Conservation (phyloP, 2,797 vertebrate genomes). For the Furcifer pardalis region DNA sequence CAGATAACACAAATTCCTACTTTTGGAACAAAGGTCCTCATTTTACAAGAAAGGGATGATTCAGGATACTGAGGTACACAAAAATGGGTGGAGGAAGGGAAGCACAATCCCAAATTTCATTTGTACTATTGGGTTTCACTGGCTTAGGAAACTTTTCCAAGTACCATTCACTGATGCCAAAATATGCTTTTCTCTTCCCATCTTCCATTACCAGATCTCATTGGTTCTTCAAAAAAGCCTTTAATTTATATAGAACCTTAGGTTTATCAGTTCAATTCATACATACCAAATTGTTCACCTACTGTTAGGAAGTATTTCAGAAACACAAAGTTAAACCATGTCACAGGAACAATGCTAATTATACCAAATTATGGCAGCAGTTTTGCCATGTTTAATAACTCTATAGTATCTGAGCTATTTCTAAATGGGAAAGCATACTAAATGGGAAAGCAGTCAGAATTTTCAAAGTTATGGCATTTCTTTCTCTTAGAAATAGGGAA, state of each 20-base stretch:
- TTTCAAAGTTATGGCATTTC: conserved; percentile 38
- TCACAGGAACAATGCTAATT: conserved; percentile 44
- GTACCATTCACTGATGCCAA: not conserved
- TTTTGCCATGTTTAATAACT: conserved; percentile 38
- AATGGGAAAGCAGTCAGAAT: not conserved
- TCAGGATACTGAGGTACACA: not conserved
- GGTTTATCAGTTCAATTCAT: conserved; percentile 58
- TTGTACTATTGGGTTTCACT: not conserved
- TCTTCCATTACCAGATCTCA: conserved; percentile 55
- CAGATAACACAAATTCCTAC: not conserved
- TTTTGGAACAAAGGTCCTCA: not conserved
- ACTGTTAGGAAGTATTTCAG: conserved; percentile 44
- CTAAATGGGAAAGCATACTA: conserved; percentile 54
- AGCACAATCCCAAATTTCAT: not conserved
- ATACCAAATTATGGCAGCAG: conserved; percentile 32
- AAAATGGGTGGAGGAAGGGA: not conserved
- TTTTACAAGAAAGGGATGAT: not conserved
- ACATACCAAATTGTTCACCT: conserved; percentile 46
- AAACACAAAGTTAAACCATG: conserved; percentile 10
- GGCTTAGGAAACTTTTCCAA: conserved; percentile 11
- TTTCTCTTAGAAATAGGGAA: conserved; percentile 23
- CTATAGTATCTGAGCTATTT: conserved; percentile 28
- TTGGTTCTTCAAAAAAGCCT: conserved; percentile 23
- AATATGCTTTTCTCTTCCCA: conserved; percentile 27
- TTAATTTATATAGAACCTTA: conserved; percentile 22